Evolutionary conservation across 2,888 invertebrate genomes (phyloP).

Genomic region (Pollenia labialis): DNA sequence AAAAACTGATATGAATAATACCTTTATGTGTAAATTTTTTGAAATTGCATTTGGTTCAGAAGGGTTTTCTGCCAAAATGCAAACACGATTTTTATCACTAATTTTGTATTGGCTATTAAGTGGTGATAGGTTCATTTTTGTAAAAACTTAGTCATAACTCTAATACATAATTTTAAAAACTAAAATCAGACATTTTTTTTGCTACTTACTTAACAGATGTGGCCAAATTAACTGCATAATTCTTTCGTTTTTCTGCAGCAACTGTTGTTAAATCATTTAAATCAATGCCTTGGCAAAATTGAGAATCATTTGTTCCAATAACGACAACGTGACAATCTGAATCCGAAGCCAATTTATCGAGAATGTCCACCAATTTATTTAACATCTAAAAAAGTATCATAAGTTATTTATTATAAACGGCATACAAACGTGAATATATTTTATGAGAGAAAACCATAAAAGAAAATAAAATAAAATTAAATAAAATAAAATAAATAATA

Average conservation of each 20-base stretch:
- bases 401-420: not conserved
- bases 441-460: no score
- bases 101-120: no score
- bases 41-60: no score
- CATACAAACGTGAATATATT: no score
- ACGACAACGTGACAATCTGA: constrained; percentile 87
- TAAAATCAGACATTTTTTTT: not conserved
- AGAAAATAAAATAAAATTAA: no score
- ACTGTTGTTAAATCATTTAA: constrained; percentile 88
- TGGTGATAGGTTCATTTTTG: not conserved
- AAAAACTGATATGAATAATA: no score
- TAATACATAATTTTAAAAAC: no score
- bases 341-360: constrained; percentile 87
- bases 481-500: no score
- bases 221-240: constrained; percentile 88
- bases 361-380: constrained; percentile 89
- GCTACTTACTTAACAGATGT: constrained; percentile 89
- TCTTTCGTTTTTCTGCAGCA: constrained; percentile 86
- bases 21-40: no score
- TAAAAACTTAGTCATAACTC: not conserved
- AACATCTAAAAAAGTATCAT: constrained; percentile 85
- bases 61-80: no score
- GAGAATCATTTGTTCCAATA: constrained; percentile 89
- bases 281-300: constrained; percentile 93
- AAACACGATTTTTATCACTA: no score